Base-by-base conservation (phyloP, 2,797 vertebrate species). In the Nannoperca obscura region DNA sequence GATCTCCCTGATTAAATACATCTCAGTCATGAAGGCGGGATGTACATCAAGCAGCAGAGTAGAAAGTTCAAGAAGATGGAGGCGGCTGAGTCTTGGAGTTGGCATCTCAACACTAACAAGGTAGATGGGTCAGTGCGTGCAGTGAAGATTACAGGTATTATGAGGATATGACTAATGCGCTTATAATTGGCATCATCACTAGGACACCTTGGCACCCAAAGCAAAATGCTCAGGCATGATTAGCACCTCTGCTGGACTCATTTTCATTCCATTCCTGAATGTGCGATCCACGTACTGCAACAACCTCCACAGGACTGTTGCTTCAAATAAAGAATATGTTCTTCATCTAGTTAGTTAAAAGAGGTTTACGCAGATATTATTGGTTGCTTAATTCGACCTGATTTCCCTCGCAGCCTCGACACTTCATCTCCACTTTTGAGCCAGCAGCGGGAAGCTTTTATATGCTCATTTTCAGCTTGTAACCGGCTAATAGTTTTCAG, bases 401-500 rank as follows among this genome's bases (percentile, higher is more conserved):
- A 80, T 86, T 72, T 59, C 70, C 68, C 84, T 47, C 19, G 2
- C 76, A 87, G 88, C 59, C 60, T 32, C 7, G 8, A 61, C 76
- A 74, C 71, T 81, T 85, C 49, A 65, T 84, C 69, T 79, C n/a
- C 0, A 40, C 76, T 5, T 42, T 71, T 50, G 60, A 62, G 81
- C 84, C 80, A 44, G 70, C 72, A 80, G 85, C 50, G 3, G 58
- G 78, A 58, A 54, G 71, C 84, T 90, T 68, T 84, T 84, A 90
- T 84, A 84, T 80, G 74, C 66, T 88, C 74, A 71, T 91, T 87
- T 90, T 86, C 76, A 77, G 62, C 82, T 76, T 70, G 81, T 70
- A 84, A 88, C 62, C 5, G 55, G 59, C 88, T 88, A 87, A 90
- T 86, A 83, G 85, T 88, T 86, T 90, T 67, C 85, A 87, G 85